Conservation (phyloP, 2,113 vertebrate genomes). For the Glaucidium brasilianum region DNA sequence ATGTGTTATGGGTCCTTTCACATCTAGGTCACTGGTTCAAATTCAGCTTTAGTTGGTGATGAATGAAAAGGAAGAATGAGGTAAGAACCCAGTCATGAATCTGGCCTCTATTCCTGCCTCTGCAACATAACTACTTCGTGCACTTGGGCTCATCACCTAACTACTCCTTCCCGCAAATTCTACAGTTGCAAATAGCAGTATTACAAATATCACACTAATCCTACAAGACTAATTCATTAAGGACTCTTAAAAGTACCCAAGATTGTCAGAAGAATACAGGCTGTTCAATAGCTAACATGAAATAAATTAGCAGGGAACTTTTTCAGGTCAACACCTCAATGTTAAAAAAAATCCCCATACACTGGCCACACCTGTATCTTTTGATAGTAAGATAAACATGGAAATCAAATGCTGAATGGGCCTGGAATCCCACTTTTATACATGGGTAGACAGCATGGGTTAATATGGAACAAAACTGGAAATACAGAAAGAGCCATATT, state of each 20-base stretch:
- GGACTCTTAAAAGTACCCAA: not conserved
- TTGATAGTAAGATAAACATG: not conserved
- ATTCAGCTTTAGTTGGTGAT: not conserved
- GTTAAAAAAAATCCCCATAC: not conserved
- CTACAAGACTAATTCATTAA: not conserved
- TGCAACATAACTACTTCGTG: not conserved
- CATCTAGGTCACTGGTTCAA: slow-evolving; percentile 47
- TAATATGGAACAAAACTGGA: not conserved
- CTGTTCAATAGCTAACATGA: not conserved
- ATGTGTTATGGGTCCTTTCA: slow-evolving; percentile 43
- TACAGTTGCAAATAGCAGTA: not conserved
- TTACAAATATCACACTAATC: not conserved
- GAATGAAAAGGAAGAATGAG: slow-evolving; percentile 42
- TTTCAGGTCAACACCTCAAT: not conserved
- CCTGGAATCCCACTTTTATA: not conserved
- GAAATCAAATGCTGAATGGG: not conserved
- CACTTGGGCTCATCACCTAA: not conserved
- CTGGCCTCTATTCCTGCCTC: not conserved
- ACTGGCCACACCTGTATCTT: not conserved
- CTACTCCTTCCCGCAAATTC: not conserved
- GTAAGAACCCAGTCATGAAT: not conserved
- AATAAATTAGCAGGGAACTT: not conserved
- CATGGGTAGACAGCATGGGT: not conserved
- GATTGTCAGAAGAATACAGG: not conserved
- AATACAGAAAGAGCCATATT: not conserved